Evolutionary conservation across 2,113 vertebrate species (phyloP).

Genomic region (Trichomycterus rosablanca): DNA sequence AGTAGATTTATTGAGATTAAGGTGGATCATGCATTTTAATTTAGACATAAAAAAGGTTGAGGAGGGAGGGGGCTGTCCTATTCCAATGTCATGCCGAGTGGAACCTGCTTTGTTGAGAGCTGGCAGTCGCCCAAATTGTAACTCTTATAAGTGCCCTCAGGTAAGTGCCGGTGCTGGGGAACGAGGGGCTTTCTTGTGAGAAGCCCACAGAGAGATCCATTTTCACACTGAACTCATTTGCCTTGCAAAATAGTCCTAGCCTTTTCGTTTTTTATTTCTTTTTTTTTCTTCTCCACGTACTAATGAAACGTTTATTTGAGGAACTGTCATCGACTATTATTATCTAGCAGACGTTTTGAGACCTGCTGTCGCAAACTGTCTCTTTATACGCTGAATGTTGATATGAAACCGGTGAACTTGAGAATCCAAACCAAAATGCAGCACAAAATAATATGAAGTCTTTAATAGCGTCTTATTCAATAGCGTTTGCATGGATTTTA

Average conservation of each 20-base stretch:
- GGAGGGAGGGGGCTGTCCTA: slow-evolving; percentile 44
- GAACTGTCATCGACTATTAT: not conserved
- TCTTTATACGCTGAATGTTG: not conserved
- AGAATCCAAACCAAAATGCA: no score
- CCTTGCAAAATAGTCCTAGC: slow-evolving; percentile 17
- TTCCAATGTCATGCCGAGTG: slow-evolving; percentile 68
- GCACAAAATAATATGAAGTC: no score
- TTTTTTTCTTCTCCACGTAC: not conserved
- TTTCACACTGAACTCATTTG: slow-evolving; percentile 6
- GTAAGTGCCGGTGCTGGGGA: slow-evolving; percentile 17
- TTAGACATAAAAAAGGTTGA: not conserved
- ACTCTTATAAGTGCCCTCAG: slow-evolving; percentile 42
- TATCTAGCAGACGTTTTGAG: slow-evolving; percentile 1
- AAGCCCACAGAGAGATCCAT: slow-evolving; percentile 7
- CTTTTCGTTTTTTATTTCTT: not conserved
- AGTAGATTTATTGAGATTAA: not conserved
- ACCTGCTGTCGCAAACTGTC: not conserved
- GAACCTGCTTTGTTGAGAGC: slow-evolving; percentile 50
- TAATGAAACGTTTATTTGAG: slow-evolving; percentile 16
- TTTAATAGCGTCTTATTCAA: no score
- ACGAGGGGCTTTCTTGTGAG: slow-evolving; percentile 6
- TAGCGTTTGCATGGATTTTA: no score
- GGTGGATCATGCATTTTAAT: not conserved
- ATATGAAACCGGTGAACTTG: no score
- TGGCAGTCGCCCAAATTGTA: slow-evolving; percentile 53